A percentile compares a stretch with the other conserved stretches of the same genome.
Conservation (phyloP, 2,888 invertebrate genomes). For the Norana najaformis region DNA sequence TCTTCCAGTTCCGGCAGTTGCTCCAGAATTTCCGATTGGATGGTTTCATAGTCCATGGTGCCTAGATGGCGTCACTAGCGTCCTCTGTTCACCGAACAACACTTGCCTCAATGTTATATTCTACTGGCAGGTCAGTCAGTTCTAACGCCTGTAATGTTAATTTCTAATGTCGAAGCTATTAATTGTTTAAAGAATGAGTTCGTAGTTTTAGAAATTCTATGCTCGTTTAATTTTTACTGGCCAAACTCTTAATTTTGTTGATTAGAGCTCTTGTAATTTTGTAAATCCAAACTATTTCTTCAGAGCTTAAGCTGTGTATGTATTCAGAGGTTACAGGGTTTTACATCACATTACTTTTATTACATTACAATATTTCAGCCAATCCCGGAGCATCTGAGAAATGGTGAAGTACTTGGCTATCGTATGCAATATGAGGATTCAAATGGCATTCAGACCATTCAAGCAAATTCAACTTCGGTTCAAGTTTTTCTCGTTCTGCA, state of each 20-base stretch:
- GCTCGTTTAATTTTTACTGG: background rate
- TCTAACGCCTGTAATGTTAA: background rate
- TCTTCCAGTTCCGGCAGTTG: background rate
- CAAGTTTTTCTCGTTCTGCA: background rate
- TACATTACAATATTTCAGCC: background rate
- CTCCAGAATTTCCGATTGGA: background rate
- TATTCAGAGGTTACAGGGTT: background rate
- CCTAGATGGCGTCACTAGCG: background rate
- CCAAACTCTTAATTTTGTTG: background rate
- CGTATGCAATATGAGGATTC: background rate
- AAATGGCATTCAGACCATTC: background rate
- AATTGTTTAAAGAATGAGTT: background rate
- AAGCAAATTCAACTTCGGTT: background rate
- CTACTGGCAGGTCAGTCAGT: slow-evolving; percentile 13
- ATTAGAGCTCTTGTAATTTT: background rate
- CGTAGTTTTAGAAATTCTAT: background rate
- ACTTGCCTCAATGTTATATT: background rate
- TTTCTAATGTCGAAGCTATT: background rate
- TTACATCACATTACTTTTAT: background rate
- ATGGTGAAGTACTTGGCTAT: slow-evolving; percentile 2
- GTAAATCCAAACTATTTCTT: background rate
- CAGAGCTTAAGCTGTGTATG: background rate
- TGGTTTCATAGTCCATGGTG: background rate
- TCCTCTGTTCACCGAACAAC: background rate
- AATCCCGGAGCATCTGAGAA: background rate